Conservation (phyloP, 92 coral and sea anemone genomes). For the Porites divaricata region DNA sequence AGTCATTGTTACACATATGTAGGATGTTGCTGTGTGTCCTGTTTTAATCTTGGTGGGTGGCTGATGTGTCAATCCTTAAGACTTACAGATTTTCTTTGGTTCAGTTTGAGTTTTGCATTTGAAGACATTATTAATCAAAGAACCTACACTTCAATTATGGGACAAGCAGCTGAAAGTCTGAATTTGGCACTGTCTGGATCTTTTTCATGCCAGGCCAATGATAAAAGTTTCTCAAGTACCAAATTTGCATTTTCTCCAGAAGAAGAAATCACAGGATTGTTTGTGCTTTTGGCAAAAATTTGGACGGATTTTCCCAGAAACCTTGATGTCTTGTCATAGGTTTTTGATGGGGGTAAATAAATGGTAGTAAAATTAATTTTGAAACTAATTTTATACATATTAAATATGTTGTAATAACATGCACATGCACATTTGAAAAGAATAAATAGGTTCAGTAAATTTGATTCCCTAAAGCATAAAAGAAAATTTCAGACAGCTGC, state of each 20-base stretch:
- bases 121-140: neutral
- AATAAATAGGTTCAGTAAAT: neutral
- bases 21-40: neutral
- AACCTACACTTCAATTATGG: slow-evolving; percentile 7
- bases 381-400: neutral
- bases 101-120: neutral
- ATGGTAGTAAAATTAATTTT: neutral
- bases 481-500: neutral
- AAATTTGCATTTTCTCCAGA: slow-evolving; percentile 21
- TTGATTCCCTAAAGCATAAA: neutral
- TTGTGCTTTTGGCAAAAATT: neutral
- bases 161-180: slow-evolving; percentile 27
- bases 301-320: neutral
- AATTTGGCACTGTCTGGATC: slow-evolving; percentile 7
- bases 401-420: too few species aligned
- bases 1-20: neutral
- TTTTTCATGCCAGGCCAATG: slow-evolving; percentile 8
- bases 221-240: neutral
- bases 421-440: too few species aligned
- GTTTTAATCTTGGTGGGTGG: neutral
- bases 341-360: neutral
- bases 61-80: neutral
- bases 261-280: slow-evolving; percentile 3
- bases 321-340: neutral
- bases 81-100: neutral